phyloP scores from a whole-genome alignment of 2,888 invertebrate species.

The Zele albiditarsus region DNA sequence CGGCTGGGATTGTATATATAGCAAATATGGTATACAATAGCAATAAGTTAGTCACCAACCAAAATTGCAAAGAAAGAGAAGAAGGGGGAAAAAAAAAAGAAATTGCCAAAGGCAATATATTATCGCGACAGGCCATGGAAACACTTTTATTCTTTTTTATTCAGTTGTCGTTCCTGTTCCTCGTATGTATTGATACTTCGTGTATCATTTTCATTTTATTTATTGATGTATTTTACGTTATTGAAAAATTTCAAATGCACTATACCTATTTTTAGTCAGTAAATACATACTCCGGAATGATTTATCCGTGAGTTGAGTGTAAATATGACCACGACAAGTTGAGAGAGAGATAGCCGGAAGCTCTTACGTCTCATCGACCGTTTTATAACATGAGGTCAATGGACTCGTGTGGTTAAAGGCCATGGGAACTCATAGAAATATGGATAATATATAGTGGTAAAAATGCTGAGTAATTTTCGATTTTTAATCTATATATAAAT shows the following conservation, averaged over 20 bases:
- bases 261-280: too few species aligned
- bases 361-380: not conserved
- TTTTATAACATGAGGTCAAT: conserved; percentile 18
- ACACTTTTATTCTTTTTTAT: not conserved
- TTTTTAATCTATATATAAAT: not conserved
- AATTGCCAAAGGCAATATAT: not conserved
- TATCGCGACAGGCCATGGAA: not conserved
- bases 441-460: not conserved
- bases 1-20: conserved; percentile 60
- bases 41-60: conserved; percentile 53
- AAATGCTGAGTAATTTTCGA: not conserved
- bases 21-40: conserved; percentile 35
- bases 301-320: not conserved
- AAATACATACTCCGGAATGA: too few species aligned
- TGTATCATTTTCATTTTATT: not conserved
- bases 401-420: not conserved
- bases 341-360: conserved; percentile 22
- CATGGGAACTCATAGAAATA: conserved; percentile 3
- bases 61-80: conserved; percentile 59
- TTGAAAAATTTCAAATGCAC: not conserved
- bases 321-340: not conserved
- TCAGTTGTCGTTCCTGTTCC: not conserved
- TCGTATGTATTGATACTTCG: not conserved
- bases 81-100: not conserved
- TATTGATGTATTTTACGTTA: not conserved